These are phyloP conservation scores for Quiscalus mexicanus DNA, from an alignment of 2,113 vertebrate genomes.

Conservation along the genomic window DNA sequence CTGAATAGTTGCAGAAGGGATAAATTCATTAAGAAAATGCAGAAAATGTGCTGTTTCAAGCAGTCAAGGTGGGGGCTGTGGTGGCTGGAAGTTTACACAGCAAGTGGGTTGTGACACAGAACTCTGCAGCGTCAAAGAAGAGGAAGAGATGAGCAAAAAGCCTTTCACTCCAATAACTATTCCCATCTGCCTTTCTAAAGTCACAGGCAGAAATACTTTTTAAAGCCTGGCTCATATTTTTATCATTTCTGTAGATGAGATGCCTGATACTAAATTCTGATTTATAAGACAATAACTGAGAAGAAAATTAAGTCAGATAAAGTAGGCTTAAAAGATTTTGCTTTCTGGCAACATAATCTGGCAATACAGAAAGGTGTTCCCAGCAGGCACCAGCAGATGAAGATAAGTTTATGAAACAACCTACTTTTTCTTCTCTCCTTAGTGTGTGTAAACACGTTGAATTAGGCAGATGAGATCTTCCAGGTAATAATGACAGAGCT, in stretches of 20 bases:
- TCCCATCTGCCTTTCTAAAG: background rate
- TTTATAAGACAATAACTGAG: conserved; percentile 52
- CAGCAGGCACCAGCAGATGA: background rate
- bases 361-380: conserved; percentile 3
- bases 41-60: background rate
- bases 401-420: background rate
- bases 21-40: background rate
- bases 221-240: conserved; percentile 1
- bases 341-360: conserved; percentile 15
- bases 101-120: background rate
- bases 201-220: background rate
- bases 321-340: conserved; percentile 35
- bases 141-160: background rate
- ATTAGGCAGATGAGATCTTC: background rate
- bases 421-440: background rate
- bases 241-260: background rate
- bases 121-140: background rate
- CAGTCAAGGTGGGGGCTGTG: background rate
- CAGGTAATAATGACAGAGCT: background rate
- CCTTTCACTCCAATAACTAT: background rate
- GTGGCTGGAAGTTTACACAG: background rate
- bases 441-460: background rate
- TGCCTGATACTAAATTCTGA: conserved; percentile 21
- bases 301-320: conserved; percentile 25
- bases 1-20: background rate